Evolutionary conservation across 2,113 vertebrate species (phyloP).

Genomic region (Lichenostomus cassidix): DNA sequence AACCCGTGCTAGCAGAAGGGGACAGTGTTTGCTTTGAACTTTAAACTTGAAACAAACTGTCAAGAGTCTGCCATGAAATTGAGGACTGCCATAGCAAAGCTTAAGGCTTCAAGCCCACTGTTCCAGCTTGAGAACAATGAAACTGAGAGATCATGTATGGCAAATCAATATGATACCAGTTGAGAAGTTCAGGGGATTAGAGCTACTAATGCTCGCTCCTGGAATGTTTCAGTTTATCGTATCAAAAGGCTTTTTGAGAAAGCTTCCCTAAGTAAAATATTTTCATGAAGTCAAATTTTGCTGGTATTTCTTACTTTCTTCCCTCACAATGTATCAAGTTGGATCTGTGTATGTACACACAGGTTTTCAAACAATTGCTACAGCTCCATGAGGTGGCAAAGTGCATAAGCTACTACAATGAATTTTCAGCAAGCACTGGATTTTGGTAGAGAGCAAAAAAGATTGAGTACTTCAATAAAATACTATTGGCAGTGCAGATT

Average conservation of each 20-base stretch:
- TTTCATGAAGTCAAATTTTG: background rate
- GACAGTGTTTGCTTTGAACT: background rate
- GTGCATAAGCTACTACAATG: background rate
- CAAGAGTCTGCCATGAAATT: background rate
- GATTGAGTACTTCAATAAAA: background rate
- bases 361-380: background rate
- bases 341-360: background rate
- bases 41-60: background rate
- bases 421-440: background rate
- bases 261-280: background rate
- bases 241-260: background rate
- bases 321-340: background rate
- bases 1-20: background rate
- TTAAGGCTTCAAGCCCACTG: background rate
- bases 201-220: background rate
- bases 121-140: background rate
- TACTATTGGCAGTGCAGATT: background rate
- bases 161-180: background rate
- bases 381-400: background rate
- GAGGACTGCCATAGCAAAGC: background rate
- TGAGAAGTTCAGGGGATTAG: background rate
- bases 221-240: background rate
- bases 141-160: background rate
- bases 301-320: background rate
- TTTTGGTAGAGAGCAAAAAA: background rate